Percentiles rank a stretch among this genome's conserved stretches.
phyloP scores from a whole-genome alignment of 2,888 invertebrate genomes.

The Parochlus steinenii region DNA sequence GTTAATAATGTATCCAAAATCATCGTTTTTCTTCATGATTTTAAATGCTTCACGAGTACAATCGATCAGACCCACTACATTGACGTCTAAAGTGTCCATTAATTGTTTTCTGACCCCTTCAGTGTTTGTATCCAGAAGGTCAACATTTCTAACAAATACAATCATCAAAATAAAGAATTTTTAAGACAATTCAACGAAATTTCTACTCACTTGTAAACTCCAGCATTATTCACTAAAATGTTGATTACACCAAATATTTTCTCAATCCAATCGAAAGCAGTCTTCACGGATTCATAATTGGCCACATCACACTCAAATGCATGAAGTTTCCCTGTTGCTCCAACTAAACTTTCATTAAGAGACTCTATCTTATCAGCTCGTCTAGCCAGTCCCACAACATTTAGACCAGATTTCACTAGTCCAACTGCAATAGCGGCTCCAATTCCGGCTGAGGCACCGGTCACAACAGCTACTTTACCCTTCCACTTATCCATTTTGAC shows the following conservation, averaged over 20 bases:
- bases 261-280: slow-evolving; percentile 35
- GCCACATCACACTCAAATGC: slow-evolving; percentile 33
- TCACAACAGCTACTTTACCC: slow-evolving; percentile 43
- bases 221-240: slow-evolving; percentile 41
- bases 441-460: slow-evolving; percentile 46
- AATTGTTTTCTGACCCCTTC: slow-evolving; percentile 15
- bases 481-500: slow-evolving; percentile 45
- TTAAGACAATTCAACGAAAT: neutral
- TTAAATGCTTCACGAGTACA: slow-evolving; percentile 33
- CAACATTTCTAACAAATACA: slow-evolving; percentile 7
- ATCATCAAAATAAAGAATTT: neutral
- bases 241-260: slow-evolving; percentile 34
- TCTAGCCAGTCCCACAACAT: slow-evolving; percentile 37
- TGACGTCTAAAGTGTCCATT: slow-evolving; percentile 30
- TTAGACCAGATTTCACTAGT: slow-evolving; percentile 33
- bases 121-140: slow-evolving; percentile 4
- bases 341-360: slow-evolving; percentile 13
- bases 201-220: slow-evolving; percentile 20
- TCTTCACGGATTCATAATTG: slow-evolving; percentile 34
- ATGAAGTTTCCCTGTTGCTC: slow-evolving; percentile 19
- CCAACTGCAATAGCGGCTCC: slow-evolving; percentile 33
- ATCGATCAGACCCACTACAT: slow-evolving; percentile 30
- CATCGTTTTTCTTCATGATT: slow-evolving; percentile 30
- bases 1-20: slow-evolving; percentile 31
- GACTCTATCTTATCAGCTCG: slow-evolving; percentile 31